Conservation (phyloP, 2,113 vertebrate species). For the Diphyllodes magnificus region DNA sequence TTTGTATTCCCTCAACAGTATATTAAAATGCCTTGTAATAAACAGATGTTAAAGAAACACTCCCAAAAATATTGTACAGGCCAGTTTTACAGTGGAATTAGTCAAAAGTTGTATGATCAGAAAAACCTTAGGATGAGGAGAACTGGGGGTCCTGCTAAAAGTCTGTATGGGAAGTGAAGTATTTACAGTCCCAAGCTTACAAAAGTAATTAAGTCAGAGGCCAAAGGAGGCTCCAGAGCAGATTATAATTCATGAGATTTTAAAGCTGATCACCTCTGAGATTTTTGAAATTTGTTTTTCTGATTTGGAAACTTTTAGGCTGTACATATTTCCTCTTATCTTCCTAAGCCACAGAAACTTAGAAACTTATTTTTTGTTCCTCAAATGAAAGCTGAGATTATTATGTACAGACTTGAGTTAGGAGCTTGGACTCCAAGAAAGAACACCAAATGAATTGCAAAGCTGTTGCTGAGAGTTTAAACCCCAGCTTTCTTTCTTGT, state of each 20-base stretch:
- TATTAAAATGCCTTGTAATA: not conserved
- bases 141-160: not conserved
- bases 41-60: not conserved
- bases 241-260: not conserved
- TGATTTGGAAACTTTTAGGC: not conserved
- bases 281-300: not conserved
- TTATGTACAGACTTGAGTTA: not conserved
- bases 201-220: not conserved
- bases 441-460: not conserved
- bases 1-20: not conserved
- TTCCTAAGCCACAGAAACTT: not conserved
- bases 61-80: not conserved
- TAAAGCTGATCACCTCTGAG: not conserved
- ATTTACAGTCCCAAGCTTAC: not conserved
- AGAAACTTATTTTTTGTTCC: not conserved
- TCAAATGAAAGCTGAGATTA: not conserved
- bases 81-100: not conserved
- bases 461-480: not conserved
- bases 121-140: not conserved
- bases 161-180: not conserved
- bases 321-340: not conserved
- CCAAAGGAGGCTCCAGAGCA: not conserved
- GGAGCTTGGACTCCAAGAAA: not conserved
- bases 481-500: not conserved
- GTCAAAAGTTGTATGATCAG: not conserved